Percentiles rank a stretch among this genome's conserved stretches.
These are phyloP conservation scores for Schizotus pectinicornis DNA, from an alignment of 2,888 invertebrate species.

Conservation along the genomic window DNA sequence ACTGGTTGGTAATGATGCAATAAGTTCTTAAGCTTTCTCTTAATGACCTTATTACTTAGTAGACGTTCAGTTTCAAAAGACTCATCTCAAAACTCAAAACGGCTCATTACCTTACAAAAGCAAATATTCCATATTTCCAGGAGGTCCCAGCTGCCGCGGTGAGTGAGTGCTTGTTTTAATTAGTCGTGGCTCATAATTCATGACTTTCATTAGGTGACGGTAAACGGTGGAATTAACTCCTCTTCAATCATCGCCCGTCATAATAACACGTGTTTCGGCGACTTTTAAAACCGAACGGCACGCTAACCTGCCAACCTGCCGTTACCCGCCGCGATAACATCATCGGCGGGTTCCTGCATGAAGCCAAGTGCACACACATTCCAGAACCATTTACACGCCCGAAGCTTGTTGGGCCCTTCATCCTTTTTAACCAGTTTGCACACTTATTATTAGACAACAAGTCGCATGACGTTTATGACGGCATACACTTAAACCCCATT, in stretches of 20 bases:
- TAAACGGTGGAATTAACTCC: constrained; percentile 22
- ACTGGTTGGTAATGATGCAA: no score
- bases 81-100: no score
- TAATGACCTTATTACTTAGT: no score
- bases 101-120: no score
- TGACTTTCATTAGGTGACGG: constrained; percentile 20
- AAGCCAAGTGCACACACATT: constrained; percentile 3
- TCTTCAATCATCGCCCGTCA: constrained; percentile 40
- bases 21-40: no score
- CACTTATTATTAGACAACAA: background rate
- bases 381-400: constrained; percentile 19
- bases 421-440: constrained; percentile 32
- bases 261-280: constrained; percentile 40
- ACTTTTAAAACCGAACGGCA: constrained; percentile 25
- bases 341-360: constrained; percentile 22
- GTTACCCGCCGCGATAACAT: constrained; percentile 27
- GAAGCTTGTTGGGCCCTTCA: constrained; percentile 28
- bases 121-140: no score
- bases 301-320: constrained; percentile 23
- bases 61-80: no score
- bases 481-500: constrained; percentile 14
- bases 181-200: constrained; percentile 25
- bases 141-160: constrained; percentile 6
- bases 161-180: constrained; percentile 14
- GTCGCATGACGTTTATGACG: constrained; percentile 37